A percentile compares a stretch with the other conserved stretches of the same genome.
These are phyloP conservation scores for Aporophyla lueneburgensis DNA, from an alignment of 2,888 invertebrate genomes.

Conservation along the genomic window DNA sequence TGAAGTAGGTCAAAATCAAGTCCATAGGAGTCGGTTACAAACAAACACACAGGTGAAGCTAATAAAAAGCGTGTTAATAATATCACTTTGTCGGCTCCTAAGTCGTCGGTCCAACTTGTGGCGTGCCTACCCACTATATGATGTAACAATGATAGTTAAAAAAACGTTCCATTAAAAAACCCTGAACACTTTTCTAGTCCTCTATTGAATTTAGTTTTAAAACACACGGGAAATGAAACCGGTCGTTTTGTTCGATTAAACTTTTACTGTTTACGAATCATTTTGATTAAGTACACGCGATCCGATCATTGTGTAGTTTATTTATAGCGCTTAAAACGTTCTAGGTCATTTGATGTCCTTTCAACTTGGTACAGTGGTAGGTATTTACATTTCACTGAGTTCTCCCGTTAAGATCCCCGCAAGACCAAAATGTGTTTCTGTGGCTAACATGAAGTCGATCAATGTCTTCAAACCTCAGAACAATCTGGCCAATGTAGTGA, in stretches of 20 bases:
- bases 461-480: background rate
- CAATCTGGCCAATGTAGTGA: background rate
- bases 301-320: conserved; percentile 16
- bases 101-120: background rate
- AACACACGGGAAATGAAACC: background rate
- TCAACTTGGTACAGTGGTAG: background rate
- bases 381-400: background rate
- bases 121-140: background rate
- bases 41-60: no score
- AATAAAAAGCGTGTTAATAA: no score
- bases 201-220: background rate
- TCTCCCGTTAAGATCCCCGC: background rate
- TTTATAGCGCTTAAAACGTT: background rate
- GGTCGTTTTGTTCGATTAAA: background rate
- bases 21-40: no score
- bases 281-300: conserved; percentile 34
- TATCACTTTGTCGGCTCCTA: background rate
- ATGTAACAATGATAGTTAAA: background rate
- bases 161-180: background rate
- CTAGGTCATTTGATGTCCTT: background rate
- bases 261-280: background rate
- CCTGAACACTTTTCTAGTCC: background rate
- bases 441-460: background rate
- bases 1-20: no score
- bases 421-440: background rate